Evolutionary conservation across 2,888 invertebrate species (phyloP), one percentile per base, ranked within the genome.

Genomic region (Gibbula magus): DNA sequence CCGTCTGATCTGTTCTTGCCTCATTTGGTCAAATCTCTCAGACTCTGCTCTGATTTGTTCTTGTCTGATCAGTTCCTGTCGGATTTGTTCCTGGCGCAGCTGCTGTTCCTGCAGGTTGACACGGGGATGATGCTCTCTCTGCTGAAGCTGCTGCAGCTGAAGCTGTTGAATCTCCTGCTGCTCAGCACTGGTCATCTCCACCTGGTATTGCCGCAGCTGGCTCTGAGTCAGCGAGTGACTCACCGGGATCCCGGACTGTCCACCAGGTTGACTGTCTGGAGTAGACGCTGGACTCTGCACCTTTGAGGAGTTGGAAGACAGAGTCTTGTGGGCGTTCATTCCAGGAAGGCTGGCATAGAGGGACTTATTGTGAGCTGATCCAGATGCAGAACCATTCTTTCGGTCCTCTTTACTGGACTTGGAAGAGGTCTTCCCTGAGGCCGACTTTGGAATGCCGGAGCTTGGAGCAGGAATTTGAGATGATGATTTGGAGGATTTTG

Each of bases 341-440:
- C 84, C 84, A 29, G 82, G 81, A 75, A 83, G 75, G n/a, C 81
- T 79, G 54, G 79, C 79, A 78, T 79, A 83, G 51, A 81, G 80
- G 29, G 82, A 81, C 66, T 83, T 85, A 73, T 75, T 79, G 53
- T 82, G 79, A 67, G 83, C 81, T 67, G 79, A 79, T 7, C 54
- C 67, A 32, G 77, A 70, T 66, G 82, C 80, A 45, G 84, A 67
- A 74, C 83, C 78, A 35, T 82, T 84, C 78, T 84, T 85, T 81
- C 88, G 89, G 67, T 90, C 90, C 74, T 90, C 90, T 81, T 88
- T 88, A 56, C 82, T 81, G 18, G 83, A 82, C 70, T 84, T 85
- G 5, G 82, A 78, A 51, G 83, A 45, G 78, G 80, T 87, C 51
- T 78, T 78, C 45, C 73, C 70, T 51, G 82, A 80, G 76, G 86